These are phyloP conservation scores for Pantherophis vulpinus DNA, from an alignment of 2,797 vertebrate genomes.

Conservation along the genomic window DNA sequence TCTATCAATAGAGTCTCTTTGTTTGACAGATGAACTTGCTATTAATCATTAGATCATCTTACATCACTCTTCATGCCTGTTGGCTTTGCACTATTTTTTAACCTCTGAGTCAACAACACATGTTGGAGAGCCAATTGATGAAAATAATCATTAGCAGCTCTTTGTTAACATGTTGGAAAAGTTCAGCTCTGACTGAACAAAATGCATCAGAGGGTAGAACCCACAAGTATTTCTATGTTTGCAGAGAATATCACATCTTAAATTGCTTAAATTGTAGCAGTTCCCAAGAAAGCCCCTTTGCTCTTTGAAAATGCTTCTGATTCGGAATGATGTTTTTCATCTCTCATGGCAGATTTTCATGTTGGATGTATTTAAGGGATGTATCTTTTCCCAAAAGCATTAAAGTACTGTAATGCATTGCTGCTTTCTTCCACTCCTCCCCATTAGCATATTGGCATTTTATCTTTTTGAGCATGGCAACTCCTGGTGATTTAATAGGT, in stretches of 20 bases:
- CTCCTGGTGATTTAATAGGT: background rate
- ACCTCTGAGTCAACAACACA: constrained; percentile 6
- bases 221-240: background rate
- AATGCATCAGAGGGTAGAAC: background rate
- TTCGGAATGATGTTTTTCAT: background rate
- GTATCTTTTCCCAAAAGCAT: background rate
- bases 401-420: background rate
- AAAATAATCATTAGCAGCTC: background rate
- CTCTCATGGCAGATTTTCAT: background rate
- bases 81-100: constrained; percentile 1
- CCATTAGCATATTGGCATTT: background rate
- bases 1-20: background rate
- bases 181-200: background rate
- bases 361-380: background rate
- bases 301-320: background rate
- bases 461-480: background rate
- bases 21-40: background rate
- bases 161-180: background rate
- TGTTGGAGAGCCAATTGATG: constrained; percentile 8
- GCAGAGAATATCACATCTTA: too few relatives aligned
- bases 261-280: background rate
- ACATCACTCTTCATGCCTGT: background rate
- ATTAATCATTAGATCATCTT: constrained; percentile 1
- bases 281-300: background rate
- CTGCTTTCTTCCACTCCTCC: background rate